Evolutionary conservation across 2,797 vertebrate genomes (phyloP), one percentile per base, ranked within the genome.

Genomic region (Chaetodon trifasciatus): DNA sequence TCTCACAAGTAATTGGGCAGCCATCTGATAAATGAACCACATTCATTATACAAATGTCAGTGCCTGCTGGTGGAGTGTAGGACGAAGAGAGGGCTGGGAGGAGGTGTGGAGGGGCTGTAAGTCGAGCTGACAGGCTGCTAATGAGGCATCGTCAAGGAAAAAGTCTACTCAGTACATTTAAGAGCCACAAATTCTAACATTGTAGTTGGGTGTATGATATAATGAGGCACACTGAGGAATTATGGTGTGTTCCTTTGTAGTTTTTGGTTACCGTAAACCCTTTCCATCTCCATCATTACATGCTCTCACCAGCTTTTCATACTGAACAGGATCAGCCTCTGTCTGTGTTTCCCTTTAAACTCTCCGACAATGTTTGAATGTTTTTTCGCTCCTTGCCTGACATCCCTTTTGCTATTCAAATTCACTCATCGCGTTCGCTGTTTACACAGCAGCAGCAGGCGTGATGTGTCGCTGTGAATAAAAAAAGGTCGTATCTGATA

Each of bases 31-130:
- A 91, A 88, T 78, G 74, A 90, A 61, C 71, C 88, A 71, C 78
- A 71, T 84, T 90, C 90, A 88, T 94, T 90, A 93, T 74, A 89
- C 79, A 86, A 91, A 89, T 91, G 92, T 90, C 90, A 92, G 83
- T 61, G 86, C 83, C 85, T 88, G 85, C 89, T 87, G 88, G 71
- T 88, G 80, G 73, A 88, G 91, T 86, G 86, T 79, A 74, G 89
- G 86, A 81, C 76, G 80, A 76, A 72, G 64, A 76, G 74, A 86
- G 64, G 62, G 61, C 47, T 39, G 32, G 32, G 68, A 78, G 78
- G 83, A 74, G 62, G 67, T 52, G 84, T 46, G 56, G 60, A 57
- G 75, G 75, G 87, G 67, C 50, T 62, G 80, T 12, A 72, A 86
- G 81, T 70, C 6, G 47, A 88, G 87, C 74, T 76, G 86, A 83